Conservation (phyloP, 2,888 invertebrate species). For the Euplexia lucipara region DNA sequence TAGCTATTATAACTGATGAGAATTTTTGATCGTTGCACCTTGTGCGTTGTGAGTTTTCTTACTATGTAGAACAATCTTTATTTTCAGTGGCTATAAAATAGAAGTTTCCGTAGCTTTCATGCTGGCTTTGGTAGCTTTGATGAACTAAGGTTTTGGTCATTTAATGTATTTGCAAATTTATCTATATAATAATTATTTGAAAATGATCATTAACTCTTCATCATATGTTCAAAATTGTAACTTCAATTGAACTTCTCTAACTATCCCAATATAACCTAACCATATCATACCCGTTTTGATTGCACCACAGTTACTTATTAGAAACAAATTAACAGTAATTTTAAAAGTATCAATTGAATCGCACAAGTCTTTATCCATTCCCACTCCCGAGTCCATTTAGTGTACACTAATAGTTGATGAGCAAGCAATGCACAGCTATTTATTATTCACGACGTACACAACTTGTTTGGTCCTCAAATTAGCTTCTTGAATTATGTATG, state of each 20-base stretch:
- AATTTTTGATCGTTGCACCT: slow-evolving; percentile 36
- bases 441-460: slow-evolving; percentile 47
- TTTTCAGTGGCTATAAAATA: slow-evolving; percentile 13
- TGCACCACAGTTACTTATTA: not conserved
- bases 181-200: too few species aligned
- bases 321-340: slow-evolving; percentile 25
- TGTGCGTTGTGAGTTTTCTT: not conserved
- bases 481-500: slow-evolving; percentile 45
- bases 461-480: slow-evolving; percentile 42
- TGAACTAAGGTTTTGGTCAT: too few species aligned
- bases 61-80: not conserved
- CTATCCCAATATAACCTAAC: slow-evolving; percentile 14
- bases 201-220: too few species aligned
- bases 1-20: slow-evolving; percentile 34
- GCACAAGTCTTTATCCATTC: slow-evolving; percentile 42
- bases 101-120: not conserved
- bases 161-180: too few species aligned
- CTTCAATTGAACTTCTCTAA: not conserved
- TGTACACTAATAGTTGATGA: slow-evolving; percentile 55
- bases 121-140: too few species aligned
- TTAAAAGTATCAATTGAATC: slow-evolving; percentile 28
- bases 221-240: not conserved
- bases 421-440: slow-evolving; percentile 45
- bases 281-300: slow-evolving; percentile 1
- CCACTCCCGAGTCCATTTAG: slow-evolving; percentile 39